Evolutionary conservation across 1,140 invertebrate genomes (phyloP).

Genomic region (Gryon sp.): DNA sequence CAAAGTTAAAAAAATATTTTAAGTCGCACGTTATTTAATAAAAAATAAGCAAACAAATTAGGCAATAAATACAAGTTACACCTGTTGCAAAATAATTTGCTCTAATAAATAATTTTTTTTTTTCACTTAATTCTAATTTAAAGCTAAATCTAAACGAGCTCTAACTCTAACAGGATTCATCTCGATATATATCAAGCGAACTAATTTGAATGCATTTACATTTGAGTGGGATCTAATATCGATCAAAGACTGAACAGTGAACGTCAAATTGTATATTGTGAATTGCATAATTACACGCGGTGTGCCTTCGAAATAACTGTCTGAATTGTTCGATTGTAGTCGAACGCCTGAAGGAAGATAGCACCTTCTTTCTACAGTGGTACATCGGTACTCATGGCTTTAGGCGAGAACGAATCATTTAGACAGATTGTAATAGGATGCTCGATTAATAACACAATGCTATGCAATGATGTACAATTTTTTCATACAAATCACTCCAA

Average conservation of each 20-base stretch:
- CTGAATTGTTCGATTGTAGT: conserved; percentile 46
- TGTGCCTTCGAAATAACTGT: conserved; percentile 45
- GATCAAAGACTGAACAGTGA: conserved; percentile 17
- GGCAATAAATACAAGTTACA: too few relatives aligned
- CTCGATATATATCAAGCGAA: conserved; percentile 20
- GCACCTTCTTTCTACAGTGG: conserved; percentile 51
- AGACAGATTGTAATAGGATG: conserved; percentile 59
- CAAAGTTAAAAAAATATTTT: too few relatives aligned
- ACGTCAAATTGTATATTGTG: conserved; percentile 53
- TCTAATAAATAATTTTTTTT: too few relatives aligned
- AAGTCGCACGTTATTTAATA: too few relatives aligned
- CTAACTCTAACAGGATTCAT: too few relatives aligned
- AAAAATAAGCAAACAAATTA: too few relatives aligned
- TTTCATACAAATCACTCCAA: conserved; percentile 47
- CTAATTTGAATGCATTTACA: conserved; percentile 39
- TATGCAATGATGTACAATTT: conserved; percentile 42
- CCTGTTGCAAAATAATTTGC: too few relatives aligned
- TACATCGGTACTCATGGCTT: conserved; percentile 48
- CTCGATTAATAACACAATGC: conserved; percentile 55
- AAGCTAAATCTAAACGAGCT: too few relatives aligned
- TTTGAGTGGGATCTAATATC: conserved; percentile 30
- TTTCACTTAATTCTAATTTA: too few relatives aligned
- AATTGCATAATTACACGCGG: conserved; percentile 54
- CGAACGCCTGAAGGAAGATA: conserved; percentile 64
- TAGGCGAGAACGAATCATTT: conserved; percentile 61